Base-by-base conservation (phyloP, 2,888 invertebrate genomes). In the Trachelus iudaicus region DNA sequence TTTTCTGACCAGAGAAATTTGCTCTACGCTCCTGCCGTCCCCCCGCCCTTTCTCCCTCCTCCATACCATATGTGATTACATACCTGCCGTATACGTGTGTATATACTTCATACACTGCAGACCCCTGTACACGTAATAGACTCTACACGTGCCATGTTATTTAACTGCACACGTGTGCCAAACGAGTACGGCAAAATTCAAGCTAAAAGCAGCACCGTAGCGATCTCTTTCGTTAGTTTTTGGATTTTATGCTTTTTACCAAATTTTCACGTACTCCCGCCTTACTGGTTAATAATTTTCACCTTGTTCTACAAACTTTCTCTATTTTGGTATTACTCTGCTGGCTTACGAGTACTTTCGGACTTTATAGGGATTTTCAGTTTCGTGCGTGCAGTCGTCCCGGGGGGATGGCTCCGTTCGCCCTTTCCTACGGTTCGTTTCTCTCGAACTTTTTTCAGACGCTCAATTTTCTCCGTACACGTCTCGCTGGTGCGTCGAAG, bases 141-240 rank as follows among this genome's bases (percentile, higher is more conserved):
- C 56, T 23, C 9, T 56, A 9, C 23, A 56, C 23, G 56, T 23
- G 56, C 23, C 71, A 6, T 71, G 71, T 71, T 71, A 71, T 34
- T 71, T 71, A 71, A 71, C 31, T 34, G 23, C 71, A 71, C 71
- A 71, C 31, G 71, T 71, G 71, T 34, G 71, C 34, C 71, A 23
- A 71, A 71, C 15, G 31, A 71, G 71, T 31, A 2, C 31, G 23
- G 9, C 2, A 23, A 23, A 56, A 15, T 40, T 56, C 9, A 56
- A 56, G 23, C 56, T 23, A 23, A 23, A 56, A 56, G 56, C 56
- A 56, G 56, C 56, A 23, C 56, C 56, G 9, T 23, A 23, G 56
- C 9, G 9, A 56, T 56, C 56, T 2, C 23, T 23, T 23, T 23
- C 23, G 2, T 56, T 56, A 23, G 56, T 56, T 56, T 56, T 56